A percentile compares a stretch with the other conserved stretches of the same genome.
Evolutionary conservation across 2,888 invertebrate species (phyloP).

Genomic region (Drosophila paramelanica): DNA sequence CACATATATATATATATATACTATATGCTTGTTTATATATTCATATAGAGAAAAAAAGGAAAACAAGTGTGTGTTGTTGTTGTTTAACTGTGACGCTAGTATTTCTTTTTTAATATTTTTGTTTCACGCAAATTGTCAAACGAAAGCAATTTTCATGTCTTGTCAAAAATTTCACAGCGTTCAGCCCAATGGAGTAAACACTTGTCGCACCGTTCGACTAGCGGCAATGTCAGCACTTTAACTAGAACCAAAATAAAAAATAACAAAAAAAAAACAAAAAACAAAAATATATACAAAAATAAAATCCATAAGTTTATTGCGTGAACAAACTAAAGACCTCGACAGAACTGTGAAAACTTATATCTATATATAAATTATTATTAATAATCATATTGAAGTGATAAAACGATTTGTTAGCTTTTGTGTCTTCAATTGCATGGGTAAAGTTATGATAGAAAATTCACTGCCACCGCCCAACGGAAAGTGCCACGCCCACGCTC

Average conservation of each 20-base stretch:
- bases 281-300: slow-evolving; percentile 3
- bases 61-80: slow-evolving; percentile 19
- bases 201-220: slow-evolving; percentile 44
- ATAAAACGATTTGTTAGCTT: slow-evolving; percentile 32
- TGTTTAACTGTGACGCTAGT: slow-evolving; percentile 1
- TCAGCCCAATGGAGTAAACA: slow-evolving; percentile 51
- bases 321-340: neutral
- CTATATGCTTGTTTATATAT: neutral
- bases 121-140: slow-evolving; percentile 49
- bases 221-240: slow-evolving; percentile 62
- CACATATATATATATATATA: neutral
- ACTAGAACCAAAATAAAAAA: slow-evolving; percentile 21
- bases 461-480: slow-evolving; percentile 58
- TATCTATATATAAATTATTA: neutral
- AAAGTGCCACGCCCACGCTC: slow-evolving; percentile 66
- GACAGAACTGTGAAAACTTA: neutral
- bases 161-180: slow-evolving; percentile 56
- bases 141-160: slow-evolving; percentile 69
- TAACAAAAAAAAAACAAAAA: slow-evolving; percentile 7
- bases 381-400: slow-evolving; percentile 3
- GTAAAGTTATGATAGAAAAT: slow-evolving; percentile 83
- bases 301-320: neutral
- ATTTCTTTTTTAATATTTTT: slow-evolving; percentile 21
- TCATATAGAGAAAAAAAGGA: slow-evolving; percentile 22
- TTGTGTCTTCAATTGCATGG: slow-evolving; percentile 69